A percentile compares a stretch with the other conserved stretches of the same genome.
Conservation (phyloP, 2,888 invertebrate species). For the Crocallis elinguaria region DNA sequence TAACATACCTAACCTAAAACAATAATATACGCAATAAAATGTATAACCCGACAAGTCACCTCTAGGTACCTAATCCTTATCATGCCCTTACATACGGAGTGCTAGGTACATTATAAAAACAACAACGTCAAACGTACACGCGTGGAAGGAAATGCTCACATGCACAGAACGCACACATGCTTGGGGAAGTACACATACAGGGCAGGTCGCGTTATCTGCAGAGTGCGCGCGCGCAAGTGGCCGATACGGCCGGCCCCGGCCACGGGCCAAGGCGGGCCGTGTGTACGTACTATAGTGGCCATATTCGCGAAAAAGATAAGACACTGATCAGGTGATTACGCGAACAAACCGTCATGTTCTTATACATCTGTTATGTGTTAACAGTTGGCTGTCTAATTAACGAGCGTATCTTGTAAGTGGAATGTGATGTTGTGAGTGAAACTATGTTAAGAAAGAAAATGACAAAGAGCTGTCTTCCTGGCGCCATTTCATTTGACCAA, state of each 20-base stretch:
- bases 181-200: slow-evolving; percentile 13
- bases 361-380: slow-evolving; percentile 5
- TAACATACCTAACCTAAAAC: no score
- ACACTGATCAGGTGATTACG: slow-evolving; percentile 5
- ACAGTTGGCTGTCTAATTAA: background rate
- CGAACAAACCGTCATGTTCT: background rate
- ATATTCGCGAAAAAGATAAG: slow-evolving; percentile 1
- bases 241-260: slow-evolving; percentile 44
- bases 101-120: background rate
- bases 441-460: no score
- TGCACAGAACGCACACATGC: slow-evolving; percentile 19
- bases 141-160: slow-evolving; percentile 29
- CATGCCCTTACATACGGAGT: background rate
- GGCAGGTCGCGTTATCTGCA: slow-evolving; percentile 49
- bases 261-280: slow-evolving; percentile 47
- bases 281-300: slow-evolving; percentile 25
- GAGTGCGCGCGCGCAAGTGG: slow-evolving; percentile 36
- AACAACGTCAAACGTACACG: slow-evolving; percentile 10
- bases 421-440: background rate
- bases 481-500: no score
- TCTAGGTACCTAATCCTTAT: background rate
- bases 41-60: background rate
- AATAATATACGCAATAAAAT: background rate
- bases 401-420: background rate
- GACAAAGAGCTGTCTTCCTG: no score